These are phyloP conservation scores for Nomada flava DNA, from an alignment of 2,888 invertebrate species.

Conservation along the genomic window DNA sequence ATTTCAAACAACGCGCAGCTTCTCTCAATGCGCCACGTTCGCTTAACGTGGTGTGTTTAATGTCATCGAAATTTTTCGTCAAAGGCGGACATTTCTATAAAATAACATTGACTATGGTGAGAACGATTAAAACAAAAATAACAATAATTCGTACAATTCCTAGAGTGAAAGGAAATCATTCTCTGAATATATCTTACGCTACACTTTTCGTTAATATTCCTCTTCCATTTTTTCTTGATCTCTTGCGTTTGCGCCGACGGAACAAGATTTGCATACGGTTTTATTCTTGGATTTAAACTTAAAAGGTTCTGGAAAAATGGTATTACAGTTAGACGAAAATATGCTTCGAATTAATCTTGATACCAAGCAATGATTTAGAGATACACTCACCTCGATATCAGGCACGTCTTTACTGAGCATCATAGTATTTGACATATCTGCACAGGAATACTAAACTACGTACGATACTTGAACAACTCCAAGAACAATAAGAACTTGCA, in stretches of 20 bases:
- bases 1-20: slow-evolving; percentile 95
- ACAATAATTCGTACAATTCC: background rate
- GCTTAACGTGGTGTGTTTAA: slow-evolving; percentile 98
- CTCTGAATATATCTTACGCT: slow-evolving; percentile 86
- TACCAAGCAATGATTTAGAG: background rate
- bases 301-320: slow-evolving; percentile 91
- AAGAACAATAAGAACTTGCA: background rate
- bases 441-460: background rate
- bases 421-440: slow-evolving; percentile 50
- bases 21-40: slow-evolving; percentile 97
- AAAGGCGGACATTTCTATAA: slow-evolving; percentile 86
- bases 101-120: background rate
- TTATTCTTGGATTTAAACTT: slow-evolving; percentile 93
- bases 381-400: slow-evolving; percentile 92
- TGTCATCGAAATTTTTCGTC: slow-evolving; percentile 96
- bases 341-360: background rate
- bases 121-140: background rate
- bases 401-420: slow-evolving; percentile 90
- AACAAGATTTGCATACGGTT: slow-evolving; percentile 90
- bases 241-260: slow-evolving; percentile 94
- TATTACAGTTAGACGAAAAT: background rate
- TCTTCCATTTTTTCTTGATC: slow-evolving; percentile 97
- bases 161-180: background rate
- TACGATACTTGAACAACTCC: background rate
- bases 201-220: slow-evolving; percentile 94